phyloP scores from a whole-genome alignment of 2,888 invertebrate species.

The Apamea sordens region DNA sequence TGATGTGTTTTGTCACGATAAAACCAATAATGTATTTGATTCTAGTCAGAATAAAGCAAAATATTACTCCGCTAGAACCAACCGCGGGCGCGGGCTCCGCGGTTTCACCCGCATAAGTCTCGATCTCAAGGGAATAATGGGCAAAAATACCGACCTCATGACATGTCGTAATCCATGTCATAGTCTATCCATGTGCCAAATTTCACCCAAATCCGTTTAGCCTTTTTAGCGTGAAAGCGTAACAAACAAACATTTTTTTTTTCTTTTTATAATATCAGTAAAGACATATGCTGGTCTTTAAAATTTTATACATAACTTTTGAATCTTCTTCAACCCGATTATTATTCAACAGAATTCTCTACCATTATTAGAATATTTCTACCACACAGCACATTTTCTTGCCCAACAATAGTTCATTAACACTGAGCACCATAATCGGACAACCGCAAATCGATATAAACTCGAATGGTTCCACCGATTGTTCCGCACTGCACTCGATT shows the following conservation, averaged over 20 bases:
- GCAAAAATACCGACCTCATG: no score
- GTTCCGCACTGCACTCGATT: constrained; percentile 59
- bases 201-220: not conserved
- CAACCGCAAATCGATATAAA: constrained; percentile 66
- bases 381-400: constrained; percentile 19
- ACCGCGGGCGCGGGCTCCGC: not conserved
- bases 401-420: constrained; percentile 60
- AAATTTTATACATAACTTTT: not conserved
- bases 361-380: constrained; percentile 12
- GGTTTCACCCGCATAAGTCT: not conserved
- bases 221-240: no score
- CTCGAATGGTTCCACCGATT: constrained; percentile 56
- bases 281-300: no score
- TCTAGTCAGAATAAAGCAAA: not conserved
- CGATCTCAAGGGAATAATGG: no score
- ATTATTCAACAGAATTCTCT: not conserved
- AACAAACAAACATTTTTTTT: no score
- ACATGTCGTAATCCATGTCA: no score
- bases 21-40: not conserved
- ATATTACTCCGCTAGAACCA: not conserved
- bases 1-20: not conserved
- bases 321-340: not conserved
- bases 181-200: no score
- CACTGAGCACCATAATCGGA: constrained; percentile 37
- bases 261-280: no score